phyloP scores from a whole-genome alignment of 2,888 invertebrate genomes.

The Pyrgus malvae region DNA sequence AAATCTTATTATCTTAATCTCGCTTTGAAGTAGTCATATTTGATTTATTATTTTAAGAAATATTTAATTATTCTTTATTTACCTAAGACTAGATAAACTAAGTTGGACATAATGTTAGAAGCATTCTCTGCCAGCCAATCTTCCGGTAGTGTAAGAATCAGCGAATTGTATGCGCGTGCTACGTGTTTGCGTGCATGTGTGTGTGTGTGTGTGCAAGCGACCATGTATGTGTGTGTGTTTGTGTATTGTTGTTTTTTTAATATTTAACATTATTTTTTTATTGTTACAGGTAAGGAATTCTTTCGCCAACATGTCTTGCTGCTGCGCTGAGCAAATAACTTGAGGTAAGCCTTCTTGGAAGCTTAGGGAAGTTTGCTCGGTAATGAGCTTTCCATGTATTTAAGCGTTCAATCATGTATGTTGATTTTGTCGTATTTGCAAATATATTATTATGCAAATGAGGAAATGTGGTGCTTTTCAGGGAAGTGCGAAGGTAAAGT shows the following conservation, averaged over 20 bases:
- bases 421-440: constrained; percentile 3
- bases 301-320: constrained; percentile 63
- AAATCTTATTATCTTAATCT: no score
- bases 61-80: no score
- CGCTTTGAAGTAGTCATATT: no score
- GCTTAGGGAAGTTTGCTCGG: neutral
- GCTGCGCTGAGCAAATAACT: constrained; percentile 61
- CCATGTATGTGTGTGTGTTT: no score
- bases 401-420: neutral
- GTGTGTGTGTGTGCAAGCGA: no score
- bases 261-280: constrained; percentile 10
- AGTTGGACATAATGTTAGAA: no score
- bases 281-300: constrained; percentile 72
- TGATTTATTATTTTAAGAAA: no score
- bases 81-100: no score
- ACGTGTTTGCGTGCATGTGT: no score
- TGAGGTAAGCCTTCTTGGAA: constrained; percentile 50
- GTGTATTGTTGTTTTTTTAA: neutral
- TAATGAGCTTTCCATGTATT: constrained; percentile 14
- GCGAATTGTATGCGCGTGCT: no score
- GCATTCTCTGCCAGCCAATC: no score
- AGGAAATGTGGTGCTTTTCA: neutral
- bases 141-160: no score
- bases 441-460: neutral
- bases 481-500: neutral